Evolutionary conservation across 1,140 invertebrate species (phyloP), one percentile per base, ranked within the genome.

Genomic region (Frieseomelitta varia): DNA sequence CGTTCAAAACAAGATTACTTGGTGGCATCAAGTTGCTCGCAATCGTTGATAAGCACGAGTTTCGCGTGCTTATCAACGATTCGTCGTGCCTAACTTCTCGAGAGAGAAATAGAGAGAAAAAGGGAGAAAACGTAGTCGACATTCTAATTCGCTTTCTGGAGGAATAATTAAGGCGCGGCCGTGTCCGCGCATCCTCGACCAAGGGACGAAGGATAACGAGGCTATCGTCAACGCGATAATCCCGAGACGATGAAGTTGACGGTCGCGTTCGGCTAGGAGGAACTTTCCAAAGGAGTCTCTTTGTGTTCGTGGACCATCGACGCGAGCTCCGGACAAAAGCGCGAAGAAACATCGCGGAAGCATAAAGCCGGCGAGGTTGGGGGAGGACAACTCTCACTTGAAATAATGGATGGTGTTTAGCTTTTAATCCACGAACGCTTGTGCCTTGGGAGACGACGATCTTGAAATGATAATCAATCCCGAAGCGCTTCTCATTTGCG

Each of bases 21-120:
- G 0, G n/a, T 1, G 12, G 47, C 74, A 75, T 65, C 21, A 39
- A 39, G 56, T 65, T 19, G 58, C 55, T 74, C 30, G 4, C 47
- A 10, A 58, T 30, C 12, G 34, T 21, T 15, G n/a, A n/a, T n/a
- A n/a, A n/a, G n/a, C n/a, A n/a, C n/a, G 21, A 8, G 10, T 51
- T 67, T 88, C 79, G 87, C 87, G 87, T 88, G 87, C 8, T 75
- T 56, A 76, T 86, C 84, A 56, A 53, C 87, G 79, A 88, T 88
- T 77, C 63, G 77, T 88, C 79, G 77, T 34, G 65, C 30, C 47
- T n/a, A 11, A 27, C n/a, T 39, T 51, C 39, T 75, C 71, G 39
- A 53, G 24, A 24, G 27, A 21, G 6, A 15, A 21, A 19, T 27
- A 53, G 24, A 24, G 27, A 21, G 6, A 15, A 21, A 19, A 24